Conservation (phyloP, 1,140 invertebrate species). For the Aphelinus certus region DNA sequence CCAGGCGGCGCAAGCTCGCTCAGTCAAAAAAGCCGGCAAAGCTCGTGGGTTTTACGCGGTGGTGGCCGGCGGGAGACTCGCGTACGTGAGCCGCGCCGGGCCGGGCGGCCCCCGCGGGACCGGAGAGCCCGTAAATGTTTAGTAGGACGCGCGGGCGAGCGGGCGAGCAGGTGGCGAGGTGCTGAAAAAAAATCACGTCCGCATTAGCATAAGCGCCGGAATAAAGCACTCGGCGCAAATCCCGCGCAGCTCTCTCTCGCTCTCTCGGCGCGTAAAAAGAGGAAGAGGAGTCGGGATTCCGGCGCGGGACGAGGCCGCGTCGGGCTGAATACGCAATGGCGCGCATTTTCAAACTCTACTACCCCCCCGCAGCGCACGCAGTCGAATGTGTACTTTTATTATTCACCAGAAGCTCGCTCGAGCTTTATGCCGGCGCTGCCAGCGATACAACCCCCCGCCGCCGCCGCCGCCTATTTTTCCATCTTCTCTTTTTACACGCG, state of each 20-base stretch:
- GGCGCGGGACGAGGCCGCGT: slow-evolving; percentile 51
- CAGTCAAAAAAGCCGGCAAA: background rate
- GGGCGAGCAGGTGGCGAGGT: slow-evolving; percentile 53
- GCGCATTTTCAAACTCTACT: background rate
- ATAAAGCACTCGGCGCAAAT: slow-evolving; percentile 65
- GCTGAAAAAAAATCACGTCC: slow-evolving; percentile 66
- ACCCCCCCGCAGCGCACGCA: too few species aligned
- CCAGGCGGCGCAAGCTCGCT: background rate
- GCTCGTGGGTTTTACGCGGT: slow-evolving; percentile 15
- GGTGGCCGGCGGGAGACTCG: background rate
- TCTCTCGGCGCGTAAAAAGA: background rate
- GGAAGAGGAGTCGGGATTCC: slow-evolving; percentile 38
- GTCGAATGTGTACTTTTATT: slow-evolving; percentile 51
- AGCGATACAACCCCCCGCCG: background rate
- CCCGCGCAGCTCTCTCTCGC: slow-evolving; percentile 31
- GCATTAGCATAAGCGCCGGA: slow-evolving; percentile 66
- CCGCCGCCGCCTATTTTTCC: too few species aligned
- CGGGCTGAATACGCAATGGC: slow-evolving; percentile 63
- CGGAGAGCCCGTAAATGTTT: slow-evolving; percentile 51
- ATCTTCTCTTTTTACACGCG: background rate
- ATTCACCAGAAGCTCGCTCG: slow-evolving; percentile 46
- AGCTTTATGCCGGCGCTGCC: background rate
- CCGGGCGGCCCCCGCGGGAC: too few species aligned
- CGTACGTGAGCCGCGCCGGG: background rate
- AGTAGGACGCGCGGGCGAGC: slow-evolving; percentile 45